phyloP scores from a whole-genome alignment of 2,113 vertebrate species.

The Bothrops jararaca region DNA sequence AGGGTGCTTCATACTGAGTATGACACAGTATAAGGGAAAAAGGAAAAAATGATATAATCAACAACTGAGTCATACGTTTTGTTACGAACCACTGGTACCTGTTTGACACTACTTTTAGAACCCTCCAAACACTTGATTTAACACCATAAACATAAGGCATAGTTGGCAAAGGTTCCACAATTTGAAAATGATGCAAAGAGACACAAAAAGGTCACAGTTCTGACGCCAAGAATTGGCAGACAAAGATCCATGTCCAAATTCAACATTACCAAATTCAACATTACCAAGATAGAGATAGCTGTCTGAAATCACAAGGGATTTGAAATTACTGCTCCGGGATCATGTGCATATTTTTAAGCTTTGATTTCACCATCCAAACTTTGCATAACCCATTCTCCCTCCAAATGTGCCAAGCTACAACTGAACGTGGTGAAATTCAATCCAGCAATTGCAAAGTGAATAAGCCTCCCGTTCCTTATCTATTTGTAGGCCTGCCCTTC shows the following conservation, averaged over 20 bases:
- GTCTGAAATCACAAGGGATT: not conserved
- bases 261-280: not conserved
- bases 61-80: not conserved
- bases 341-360: not conserved
- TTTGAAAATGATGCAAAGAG: not conserved
- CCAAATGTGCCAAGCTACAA: not conserved
- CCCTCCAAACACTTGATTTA: not conserved
- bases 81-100: not conserved
- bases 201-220: not conserved
- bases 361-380: not conserved
- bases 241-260: not conserved
- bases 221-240: not conserved
- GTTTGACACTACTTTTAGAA: not conserved
- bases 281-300: not conserved
- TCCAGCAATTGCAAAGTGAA: not conserved
- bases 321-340: not conserved
- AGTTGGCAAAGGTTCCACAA: not conserved
- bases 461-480: not conserved
- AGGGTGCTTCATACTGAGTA: slow-evolving; percentile 9
- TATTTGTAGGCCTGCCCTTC: not conserved
- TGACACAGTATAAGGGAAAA: not conserved
- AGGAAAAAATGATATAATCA: not conserved
- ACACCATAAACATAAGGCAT: not conserved
- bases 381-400: not conserved
- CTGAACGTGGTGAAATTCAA: not conserved